Evolutionary conservation across 2,797 vertebrate species (phyloP).

Genomic region (Myripristis jacobus): DNA sequence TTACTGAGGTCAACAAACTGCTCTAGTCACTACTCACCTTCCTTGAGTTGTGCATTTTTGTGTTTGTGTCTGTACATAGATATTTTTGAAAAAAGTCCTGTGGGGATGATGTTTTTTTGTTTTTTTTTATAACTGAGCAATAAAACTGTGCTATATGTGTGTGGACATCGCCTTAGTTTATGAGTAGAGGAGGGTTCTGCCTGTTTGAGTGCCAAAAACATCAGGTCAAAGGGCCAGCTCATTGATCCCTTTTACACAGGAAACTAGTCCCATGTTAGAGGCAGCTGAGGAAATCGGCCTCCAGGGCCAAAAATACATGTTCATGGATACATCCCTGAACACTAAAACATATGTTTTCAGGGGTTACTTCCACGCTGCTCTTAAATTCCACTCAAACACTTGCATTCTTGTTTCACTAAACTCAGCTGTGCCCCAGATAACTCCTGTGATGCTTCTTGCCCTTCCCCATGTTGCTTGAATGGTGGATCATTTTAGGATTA

Average conservation of each 20-base stretch:
- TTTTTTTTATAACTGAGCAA: too few species aligned
- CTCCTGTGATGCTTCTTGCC: constrained; percentile 64
- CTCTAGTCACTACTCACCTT: too few species aligned
- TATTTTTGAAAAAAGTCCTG: too few species aligned
- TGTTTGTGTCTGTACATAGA: too few species aligned
- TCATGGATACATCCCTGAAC: constrained; percentile 18
- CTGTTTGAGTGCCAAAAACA: constrained; percentile 26
- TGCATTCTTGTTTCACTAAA: constrained; percentile 25
- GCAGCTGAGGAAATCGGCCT: constrained; percentile 26
- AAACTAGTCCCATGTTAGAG: constrained; percentile 11
- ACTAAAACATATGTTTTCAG: constrained; percentile 23
- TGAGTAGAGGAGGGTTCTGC: constrained; percentile 23
- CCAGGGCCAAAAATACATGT: constrained; percentile 10
- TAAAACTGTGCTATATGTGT: too few species aligned
- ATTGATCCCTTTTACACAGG: constrained; percentile 36
- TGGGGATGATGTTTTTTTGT: too few species aligned
- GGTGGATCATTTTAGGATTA: constrained; percentile 56
- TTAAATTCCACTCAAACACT: constrained; percentile 26
- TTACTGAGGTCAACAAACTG: too few species aligned
- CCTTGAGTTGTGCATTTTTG: too few species aligned
- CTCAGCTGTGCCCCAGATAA: constrained; percentile 51
- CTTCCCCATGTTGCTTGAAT: constrained; percentile 58
- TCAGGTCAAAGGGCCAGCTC: constrained; percentile 35
- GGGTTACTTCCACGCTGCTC: constrained; percentile 1
- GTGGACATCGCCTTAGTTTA: too few species aligned